Conservation (phyloP, 2,888 invertebrate species). For the Acleris holmiana region DNA sequence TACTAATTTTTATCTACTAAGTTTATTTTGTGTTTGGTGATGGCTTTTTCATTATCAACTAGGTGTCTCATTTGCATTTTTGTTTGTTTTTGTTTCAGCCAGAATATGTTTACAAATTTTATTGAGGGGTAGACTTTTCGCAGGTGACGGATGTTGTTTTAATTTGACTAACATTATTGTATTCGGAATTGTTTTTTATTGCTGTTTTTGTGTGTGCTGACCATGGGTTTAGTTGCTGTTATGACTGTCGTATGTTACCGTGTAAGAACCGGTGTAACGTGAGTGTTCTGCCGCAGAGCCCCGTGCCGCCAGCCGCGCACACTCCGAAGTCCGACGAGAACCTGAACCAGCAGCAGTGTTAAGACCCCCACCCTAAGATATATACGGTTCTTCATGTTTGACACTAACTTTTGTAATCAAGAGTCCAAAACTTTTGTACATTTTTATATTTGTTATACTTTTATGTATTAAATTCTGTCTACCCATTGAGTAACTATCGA, state of each 20-base stretch:
- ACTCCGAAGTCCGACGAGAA: slow-evolving; percentile 89
- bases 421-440: slow-evolving; percentile 69
- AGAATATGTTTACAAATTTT: slow-evolving; percentile 80
- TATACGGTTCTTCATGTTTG: slow-evolving; percentile 48
- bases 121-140: slow-evolving; percentile 55
- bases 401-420: slow-evolving; percentile 58
- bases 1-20: slow-evolving; percentile 42
- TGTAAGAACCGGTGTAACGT: slow-evolving; percentile 31
- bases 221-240: neutral
- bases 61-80: slow-evolving; percentile 46
- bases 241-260: neutral
- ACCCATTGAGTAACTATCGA: slow-evolving; percentile 55
- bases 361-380: slow-evolving; percentile 52
- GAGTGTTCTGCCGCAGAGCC: slow-evolving; percentile 85
- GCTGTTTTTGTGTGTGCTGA: slow-evolving; percentile 39
- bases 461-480: slow-evolving; percentile 51
- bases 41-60: slow-evolving; percentile 46
- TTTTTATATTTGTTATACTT: slow-evolving; percentile 59
- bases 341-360: slow-evolving; percentile 88
- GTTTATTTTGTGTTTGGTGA: slow-evolving; percentile 57
- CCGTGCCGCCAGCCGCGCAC: slow-evolving; percentile 85
- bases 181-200: slow-evolving; percentile 42
- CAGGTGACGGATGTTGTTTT: slow-evolving; percentile 39
- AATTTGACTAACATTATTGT: slow-evolving; percentile 44
- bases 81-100: slow-evolving; percentile 78